A percentile compares a stretch with the other conserved stretches of the same genome.
phyloP scores from a whole-genome alignment of 2,797 vertebrate genomes.

The Pangasius krempfi region DNA sequence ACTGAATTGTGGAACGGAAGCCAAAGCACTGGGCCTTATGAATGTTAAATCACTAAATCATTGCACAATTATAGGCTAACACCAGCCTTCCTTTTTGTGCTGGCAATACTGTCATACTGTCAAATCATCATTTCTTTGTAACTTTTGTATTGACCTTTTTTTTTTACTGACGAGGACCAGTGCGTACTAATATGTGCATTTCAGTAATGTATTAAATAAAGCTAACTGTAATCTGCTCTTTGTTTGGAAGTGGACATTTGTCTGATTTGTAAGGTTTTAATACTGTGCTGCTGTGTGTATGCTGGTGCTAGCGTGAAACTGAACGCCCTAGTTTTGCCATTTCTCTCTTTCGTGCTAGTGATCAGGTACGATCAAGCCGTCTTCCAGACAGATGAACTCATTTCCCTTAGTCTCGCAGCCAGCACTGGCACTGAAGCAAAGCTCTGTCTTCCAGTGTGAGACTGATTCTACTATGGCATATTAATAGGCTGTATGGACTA shows the following conservation, averaged over 20 bases:
- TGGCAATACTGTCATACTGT: background rate
- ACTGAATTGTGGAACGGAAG: constrained; percentile 26
- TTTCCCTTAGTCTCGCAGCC: background rate
- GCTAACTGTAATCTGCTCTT: constrained; percentile 1
- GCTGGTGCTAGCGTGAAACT: background rate
- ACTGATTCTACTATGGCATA: background rate
- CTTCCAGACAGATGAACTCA: constrained; percentile 5
- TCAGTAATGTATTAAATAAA: constrained; percentile 37
- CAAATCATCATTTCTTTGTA: constrained; percentile 19
- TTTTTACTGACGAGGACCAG: constrained; percentile 12
- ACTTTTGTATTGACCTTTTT: constrained; percentile 28
- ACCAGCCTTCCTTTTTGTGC: constrained; percentile 9
- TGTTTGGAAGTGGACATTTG: background rate
- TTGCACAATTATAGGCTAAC: constrained; percentile 29
- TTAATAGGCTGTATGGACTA: background rate
- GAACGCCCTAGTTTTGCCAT: background rate
- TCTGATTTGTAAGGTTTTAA: background rate
- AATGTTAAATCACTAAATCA: constrained; percentile 36
- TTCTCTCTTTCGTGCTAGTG: background rate
- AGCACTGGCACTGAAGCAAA: background rate
- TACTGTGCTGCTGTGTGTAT: background rate
- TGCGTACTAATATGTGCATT: constrained; percentile 26
- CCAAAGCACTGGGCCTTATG: constrained; percentile 20
- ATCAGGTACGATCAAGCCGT: background rate
- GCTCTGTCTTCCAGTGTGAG: background rate